These are phyloP conservation scores for Pelochelys cantorii DNA, from an alignment of 2,797 vertebrate species.

Conservation along the genomic window DNA sequence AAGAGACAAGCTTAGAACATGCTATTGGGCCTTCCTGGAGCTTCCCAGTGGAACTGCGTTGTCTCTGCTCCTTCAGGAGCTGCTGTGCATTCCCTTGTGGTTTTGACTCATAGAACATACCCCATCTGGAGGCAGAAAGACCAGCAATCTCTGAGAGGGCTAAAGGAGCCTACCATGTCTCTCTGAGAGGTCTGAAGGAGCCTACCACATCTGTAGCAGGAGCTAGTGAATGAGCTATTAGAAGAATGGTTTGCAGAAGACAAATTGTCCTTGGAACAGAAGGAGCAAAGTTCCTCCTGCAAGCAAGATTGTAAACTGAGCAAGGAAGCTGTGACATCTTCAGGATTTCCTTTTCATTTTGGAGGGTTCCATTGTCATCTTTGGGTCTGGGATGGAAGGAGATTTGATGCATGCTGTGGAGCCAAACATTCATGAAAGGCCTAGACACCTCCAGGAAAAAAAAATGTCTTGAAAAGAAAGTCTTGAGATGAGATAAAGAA, in stretches of 20 bases:
- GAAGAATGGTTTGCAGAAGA: neutral
- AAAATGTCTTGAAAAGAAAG: neutral
- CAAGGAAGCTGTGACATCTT: neutral
- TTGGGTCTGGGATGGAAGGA: neutral
- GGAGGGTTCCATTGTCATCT: neutral
- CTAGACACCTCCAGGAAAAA: neutral
- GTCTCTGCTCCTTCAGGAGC: neutral
- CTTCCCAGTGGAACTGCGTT: neutral
- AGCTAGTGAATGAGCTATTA: neutral
- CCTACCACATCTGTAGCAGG: neutral
- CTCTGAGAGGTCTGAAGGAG: too few species aligned
- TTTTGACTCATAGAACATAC: neutral
- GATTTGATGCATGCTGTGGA: neutral
- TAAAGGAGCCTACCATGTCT: neutral
- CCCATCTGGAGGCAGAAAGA: too few species aligned
- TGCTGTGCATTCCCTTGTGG: neutral
- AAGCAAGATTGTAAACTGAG: neutral
- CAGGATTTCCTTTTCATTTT: neutral
- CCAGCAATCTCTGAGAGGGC: too few species aligned
- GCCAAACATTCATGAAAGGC: too few species aligned
- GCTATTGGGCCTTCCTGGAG: too few species aligned
- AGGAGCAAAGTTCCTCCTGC: neutral
- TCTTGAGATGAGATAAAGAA: neutral
- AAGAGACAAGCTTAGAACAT: too few species aligned
- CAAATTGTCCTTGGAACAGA: neutral